phyloP scores from a whole-genome alignment of 1,140 invertebrate genomes.

The Kradibia gibbosae region DNA sequence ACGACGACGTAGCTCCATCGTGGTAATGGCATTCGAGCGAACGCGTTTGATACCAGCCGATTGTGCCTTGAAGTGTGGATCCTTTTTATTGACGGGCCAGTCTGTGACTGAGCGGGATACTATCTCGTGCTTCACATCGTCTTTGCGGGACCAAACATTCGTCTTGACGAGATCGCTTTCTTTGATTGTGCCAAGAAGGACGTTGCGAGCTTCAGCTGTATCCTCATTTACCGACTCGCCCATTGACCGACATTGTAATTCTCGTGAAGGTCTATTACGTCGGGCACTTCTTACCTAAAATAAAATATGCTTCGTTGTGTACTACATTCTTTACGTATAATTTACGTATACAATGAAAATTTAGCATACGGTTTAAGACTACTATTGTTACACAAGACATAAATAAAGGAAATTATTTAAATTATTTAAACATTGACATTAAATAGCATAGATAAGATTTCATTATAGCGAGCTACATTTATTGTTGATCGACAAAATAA shows the following conservation, averaged over 20 bases:
- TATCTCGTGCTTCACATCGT: constrained; percentile 52
- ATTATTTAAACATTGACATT: no score
- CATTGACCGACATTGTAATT: constrained; percentile 69
- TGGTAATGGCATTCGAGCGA: constrained; percentile 69
- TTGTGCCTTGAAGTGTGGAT: constrained; percentile 58
- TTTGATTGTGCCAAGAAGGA: constrained; percentile 68
- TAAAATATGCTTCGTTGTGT: neutral
- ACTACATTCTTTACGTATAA: neutral
- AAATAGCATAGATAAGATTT: no score
- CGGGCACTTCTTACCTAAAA: constrained; percentile 58
- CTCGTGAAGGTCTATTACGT: constrained; percentile 65
- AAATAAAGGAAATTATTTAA: no score
- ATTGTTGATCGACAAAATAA: no score
- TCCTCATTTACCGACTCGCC: constrained; percentile 65
- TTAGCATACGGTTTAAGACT: no score
- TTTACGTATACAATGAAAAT: no score
- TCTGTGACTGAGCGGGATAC: constrained; percentile 64
- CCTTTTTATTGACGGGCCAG: constrained; percentile 68
- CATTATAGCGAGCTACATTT: no score
- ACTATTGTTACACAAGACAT: no score
- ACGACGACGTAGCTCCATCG: constrained; percentile 76
- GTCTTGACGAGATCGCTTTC: constrained; percentile 65
- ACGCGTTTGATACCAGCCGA: constrained; percentile 69
- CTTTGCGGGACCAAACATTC: constrained; percentile 63
- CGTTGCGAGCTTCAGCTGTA: constrained; percentile 60